These are phyloP conservation scores for Echinarachnius parma DNA, from an alignment of 53 echinoderm and acorn worm species.

Conservation along the genomic window DNA sequence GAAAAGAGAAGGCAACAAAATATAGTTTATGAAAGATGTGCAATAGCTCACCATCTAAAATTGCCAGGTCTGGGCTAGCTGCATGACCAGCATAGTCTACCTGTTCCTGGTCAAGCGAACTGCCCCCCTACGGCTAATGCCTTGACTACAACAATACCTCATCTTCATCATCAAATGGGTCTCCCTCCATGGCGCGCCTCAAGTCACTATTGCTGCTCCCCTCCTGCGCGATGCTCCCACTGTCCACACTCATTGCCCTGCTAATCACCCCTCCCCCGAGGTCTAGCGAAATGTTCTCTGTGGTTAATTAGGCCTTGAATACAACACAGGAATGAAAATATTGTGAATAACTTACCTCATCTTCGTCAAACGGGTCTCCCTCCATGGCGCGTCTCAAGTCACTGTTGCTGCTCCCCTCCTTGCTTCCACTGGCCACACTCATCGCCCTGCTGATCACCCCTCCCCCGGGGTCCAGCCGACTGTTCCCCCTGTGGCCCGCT, in stretches of 20 bases:
- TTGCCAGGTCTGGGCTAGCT: conserved; percentile 90
- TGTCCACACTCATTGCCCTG: conserved; percentile 71
- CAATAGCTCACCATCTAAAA: conserved; percentile 89
- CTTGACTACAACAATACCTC: too few species aligned
- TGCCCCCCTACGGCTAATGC: too few species aligned
- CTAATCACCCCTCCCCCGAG: conserved; percentile 40
- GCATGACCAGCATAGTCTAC: too few species aligned
- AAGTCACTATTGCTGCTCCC: conserved; percentile 53
- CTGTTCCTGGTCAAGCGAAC: too few species aligned
- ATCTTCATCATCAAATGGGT: conserved; percentile 97
- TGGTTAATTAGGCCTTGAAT: too few species aligned
- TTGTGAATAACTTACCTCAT: conserved; percentile 68
- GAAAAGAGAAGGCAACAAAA: not conserved
- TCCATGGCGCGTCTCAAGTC: conserved; percentile 65
- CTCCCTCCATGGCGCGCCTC: conserved; percentile 61
- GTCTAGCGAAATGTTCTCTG: too few species aligned
- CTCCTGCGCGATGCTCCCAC: conserved; percentile 67
- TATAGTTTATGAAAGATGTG: too few species aligned
- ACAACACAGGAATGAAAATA: too few species aligned
- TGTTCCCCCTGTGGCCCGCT: conserved; percentile 32
- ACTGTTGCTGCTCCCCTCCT: conserved; percentile 53
- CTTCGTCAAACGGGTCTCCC: conserved; percentile 90
- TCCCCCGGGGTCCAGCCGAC: conserved; percentile 37
- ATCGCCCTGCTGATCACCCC: conserved; percentile 57
- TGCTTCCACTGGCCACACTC: conserved; percentile 72